A percentile compares a stretch with the other conserved stretches of the same genome.
Conservation (phyloP, 2,797 vertebrate genomes). For the Galago senegalensis region DNA sequence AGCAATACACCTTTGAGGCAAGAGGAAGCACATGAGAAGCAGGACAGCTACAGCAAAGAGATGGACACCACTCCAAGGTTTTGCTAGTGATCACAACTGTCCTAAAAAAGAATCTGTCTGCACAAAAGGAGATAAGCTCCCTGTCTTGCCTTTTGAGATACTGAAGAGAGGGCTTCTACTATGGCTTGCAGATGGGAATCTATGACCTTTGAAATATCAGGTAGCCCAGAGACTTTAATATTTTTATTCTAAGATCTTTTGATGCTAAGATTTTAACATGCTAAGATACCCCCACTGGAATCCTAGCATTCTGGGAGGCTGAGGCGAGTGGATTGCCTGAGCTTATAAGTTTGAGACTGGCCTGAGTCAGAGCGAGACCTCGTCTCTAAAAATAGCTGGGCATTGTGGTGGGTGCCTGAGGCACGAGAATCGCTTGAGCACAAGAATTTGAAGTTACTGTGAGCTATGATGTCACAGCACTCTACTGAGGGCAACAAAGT, state of each 20-base stretch:
- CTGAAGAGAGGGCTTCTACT: neutral
- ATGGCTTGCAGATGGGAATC: neutral
- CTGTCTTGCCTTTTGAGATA: neutral
- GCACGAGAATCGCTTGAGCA: too few species aligned
- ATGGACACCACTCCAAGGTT: neutral
- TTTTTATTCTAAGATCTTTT: conserved; percentile 19
- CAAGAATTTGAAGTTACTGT: too few species aligned
- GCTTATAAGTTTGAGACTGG: too few species aligned
- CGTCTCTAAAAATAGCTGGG: too few species aligned
- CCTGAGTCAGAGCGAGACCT: too few species aligned
- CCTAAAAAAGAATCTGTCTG: neutral
- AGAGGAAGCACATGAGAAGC: neutral
- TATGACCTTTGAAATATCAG: neutral
- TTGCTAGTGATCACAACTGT: neutral
- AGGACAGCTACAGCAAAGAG: neutral
- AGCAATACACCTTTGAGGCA: neutral
- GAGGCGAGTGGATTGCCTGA: too few species aligned
- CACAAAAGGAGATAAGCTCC: neutral
- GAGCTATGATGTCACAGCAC: too few species aligned
- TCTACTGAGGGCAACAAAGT: too few species aligned
- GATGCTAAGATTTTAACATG: conserved; percentile 12
- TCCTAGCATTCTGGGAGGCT: too few species aligned
- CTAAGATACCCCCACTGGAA: neutral
- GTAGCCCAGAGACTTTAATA: neutral
- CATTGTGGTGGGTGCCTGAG: too few species aligned